These are phyloP conservation scores for Anguilla obscura DNA, from an alignment of 2,797 vertebrate species.

Conservation along the genomic window DNA sequence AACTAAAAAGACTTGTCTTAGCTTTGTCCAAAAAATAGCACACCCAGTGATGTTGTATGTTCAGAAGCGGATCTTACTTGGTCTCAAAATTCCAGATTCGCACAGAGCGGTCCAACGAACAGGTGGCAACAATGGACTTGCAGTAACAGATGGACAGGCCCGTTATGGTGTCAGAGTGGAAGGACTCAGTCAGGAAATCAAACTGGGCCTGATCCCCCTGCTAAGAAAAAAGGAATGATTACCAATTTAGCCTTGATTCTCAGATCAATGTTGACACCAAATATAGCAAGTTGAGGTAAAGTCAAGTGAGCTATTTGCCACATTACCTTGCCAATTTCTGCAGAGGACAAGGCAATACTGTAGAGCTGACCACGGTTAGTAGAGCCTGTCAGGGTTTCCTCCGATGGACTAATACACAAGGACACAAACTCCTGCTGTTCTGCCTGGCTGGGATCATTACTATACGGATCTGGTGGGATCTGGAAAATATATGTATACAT, in stretches of 20 bases:
- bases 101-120: conserved; percentile 87
- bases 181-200: conserved; percentile 79
- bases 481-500: conserved; percentile 53
- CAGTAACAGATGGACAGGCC: conserved; percentile 84
- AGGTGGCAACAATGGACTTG: conserved; percentile 87
- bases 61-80: conserved; percentile 73
- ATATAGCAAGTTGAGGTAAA: neutral
- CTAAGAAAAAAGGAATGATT: conserved; percentile 25
- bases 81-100: conserved; percentile 93
- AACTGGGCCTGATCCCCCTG: conserved; percentile 80
- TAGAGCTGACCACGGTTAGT: conserved; percentile 86
- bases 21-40: neutral
- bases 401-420: conserved; percentile 88
- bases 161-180: conserved; percentile 84
- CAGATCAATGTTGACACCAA: neutral
- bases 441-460: conserved; percentile 65
- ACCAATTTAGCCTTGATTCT: neutral
- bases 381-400: conserved; percentile 79
- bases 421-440: conserved; percentile 76
- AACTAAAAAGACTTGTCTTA: no score
- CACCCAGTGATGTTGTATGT: neutral
- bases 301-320: neutral
- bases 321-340: conserved; percentile 67
- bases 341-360: conserved; percentile 75
- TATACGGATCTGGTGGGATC: conserved; percentile 78